phyloP scores from a whole-genome alignment of 2,797 vertebrate genomes.

The Aselliscus stoliczkanus region DNA sequence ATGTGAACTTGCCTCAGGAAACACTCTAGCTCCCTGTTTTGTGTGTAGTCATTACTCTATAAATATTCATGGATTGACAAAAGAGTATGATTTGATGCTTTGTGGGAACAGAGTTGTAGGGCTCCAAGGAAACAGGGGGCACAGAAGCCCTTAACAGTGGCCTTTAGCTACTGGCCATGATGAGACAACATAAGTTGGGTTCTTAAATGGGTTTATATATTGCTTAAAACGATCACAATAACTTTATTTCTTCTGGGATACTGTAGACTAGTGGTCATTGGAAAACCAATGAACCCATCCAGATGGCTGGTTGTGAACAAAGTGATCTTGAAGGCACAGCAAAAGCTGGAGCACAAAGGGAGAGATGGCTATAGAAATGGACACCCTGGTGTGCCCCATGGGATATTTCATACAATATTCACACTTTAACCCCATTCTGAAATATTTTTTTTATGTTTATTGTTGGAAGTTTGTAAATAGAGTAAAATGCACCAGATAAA shows the following conservation, averaged over 20 bases:
- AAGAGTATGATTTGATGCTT: neutral
- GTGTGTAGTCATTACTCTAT: neutral
- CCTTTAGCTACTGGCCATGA: neutral
- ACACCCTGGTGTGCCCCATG: neutral
- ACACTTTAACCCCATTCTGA: neutral
- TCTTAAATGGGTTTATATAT: neutral
- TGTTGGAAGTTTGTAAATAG: neutral
- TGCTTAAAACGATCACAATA: neutral
- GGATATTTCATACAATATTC: neutral
- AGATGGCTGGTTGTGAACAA: neutral
- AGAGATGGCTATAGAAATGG: neutral
- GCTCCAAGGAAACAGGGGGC: neutral
- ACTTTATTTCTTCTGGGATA: conserved; percentile 2
- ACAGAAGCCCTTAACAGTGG: neutral
- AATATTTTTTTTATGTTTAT: neutral
- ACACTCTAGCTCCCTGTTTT: neutral
- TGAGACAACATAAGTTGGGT: neutral
- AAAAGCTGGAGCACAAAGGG: neutral
- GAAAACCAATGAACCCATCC: neutral
- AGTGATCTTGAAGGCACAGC: neutral
- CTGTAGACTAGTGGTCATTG: neutral
- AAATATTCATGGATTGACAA: neutral
- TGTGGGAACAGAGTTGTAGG: neutral
- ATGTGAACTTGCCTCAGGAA: neutral
- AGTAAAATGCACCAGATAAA: neutral